These are phyloP conservation scores for Lasioglossum calceatum DNA, from an alignment of 2,888 invertebrate genomes.

Conservation along the genomic window DNA sequence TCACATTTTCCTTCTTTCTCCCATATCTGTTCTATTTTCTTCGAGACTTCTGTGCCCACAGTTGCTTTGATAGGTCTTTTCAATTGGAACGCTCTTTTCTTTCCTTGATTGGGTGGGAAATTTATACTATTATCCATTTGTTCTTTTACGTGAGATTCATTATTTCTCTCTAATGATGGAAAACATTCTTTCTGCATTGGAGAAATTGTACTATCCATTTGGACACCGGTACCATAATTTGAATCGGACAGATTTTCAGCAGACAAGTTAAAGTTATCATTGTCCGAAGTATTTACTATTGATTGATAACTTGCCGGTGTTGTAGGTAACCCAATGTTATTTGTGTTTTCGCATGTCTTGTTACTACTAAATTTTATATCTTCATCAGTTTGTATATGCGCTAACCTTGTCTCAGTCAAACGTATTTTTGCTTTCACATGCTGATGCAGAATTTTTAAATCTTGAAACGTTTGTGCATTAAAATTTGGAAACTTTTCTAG, in stretches of 20 bases:
- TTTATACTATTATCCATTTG: background rate
- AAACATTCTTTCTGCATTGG: slow-evolving; percentile 10
- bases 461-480: slow-evolving; percentile 86
- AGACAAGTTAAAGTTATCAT: slow-evolving; percentile 18
- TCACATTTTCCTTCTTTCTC: slow-evolving; percentile 66
- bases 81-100: slow-evolving; percentile 76
- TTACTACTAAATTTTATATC: background rate
- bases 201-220: background rate
- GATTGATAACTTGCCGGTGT: slow-evolving; percentile 11
- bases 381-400: slow-evolving; percentile 52
- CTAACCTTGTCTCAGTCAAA: slow-evolving; percentile 80
- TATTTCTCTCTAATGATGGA: slow-evolving; percentile 8
- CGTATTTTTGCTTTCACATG: slow-evolving; percentile 87
- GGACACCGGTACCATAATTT: background rate
- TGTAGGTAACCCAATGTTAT: background rate
- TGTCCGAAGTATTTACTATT: slow-evolving; percentile 37
- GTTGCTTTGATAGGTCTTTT: slow-evolving; percentile 80
- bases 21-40: slow-evolving; percentile 75
- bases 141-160: slow-evolving; percentile 23
- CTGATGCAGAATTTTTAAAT: slow-evolving; percentile 86
- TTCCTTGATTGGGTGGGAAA: slow-evolving; percentile 38
- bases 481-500: slow-evolving; percentile 88
- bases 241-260: background rate
- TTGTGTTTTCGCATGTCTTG: slow-evolving; percentile 8
- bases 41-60: slow-evolving; percentile 69